These are phyloP conservation scores for Ladona fulva DNA, from an alignment of 1,140 invertebrate genomes.

Conservation along the genomic window DNA sequence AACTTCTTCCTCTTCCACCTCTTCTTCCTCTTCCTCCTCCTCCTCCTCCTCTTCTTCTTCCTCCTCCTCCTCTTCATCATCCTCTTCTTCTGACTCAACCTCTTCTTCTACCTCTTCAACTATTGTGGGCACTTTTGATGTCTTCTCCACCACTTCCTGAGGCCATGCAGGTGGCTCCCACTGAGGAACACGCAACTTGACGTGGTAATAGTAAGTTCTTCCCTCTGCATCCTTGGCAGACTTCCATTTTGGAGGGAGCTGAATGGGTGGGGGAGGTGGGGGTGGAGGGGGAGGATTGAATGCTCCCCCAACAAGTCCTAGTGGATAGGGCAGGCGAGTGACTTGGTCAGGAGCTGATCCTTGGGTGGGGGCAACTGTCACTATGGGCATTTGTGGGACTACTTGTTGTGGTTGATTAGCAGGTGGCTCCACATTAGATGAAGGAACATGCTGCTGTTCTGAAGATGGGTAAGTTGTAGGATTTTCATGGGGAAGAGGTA, in stretches of 20 bases:
- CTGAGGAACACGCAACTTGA: conserved; percentile 70
- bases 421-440: background rate
- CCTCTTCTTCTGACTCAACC: conserved; percentile 31
- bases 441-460: conserved; percentile 9
- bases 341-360: background rate
- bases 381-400: background rate
- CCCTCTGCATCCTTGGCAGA: conserved; percentile 70
- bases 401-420: background rate
- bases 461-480: background rate
- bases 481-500: background rate
- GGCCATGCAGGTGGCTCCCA: conserved; percentile 71
- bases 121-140: conserved; percentile 29
- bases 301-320: background rate
- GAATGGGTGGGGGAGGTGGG: conserved; percentile 43
- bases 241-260: conserved; percentile 80
- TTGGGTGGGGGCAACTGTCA: background rate
- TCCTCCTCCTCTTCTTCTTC: conserved; percentile 35
- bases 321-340: background rate
- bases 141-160: conserved; percentile 37
- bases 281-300: conserved; percentile 4
- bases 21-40: conserved; percentile 35
- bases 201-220: conserved; percentile 84
- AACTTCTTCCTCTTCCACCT: conserved; percentile 27
- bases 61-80: conserved; percentile 41
- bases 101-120: conserved; percentile 35